Evolutionary conservation across 2,888 invertebrate genomes (phyloP).

Genomic region (Anthrax anthrax): DNA sequence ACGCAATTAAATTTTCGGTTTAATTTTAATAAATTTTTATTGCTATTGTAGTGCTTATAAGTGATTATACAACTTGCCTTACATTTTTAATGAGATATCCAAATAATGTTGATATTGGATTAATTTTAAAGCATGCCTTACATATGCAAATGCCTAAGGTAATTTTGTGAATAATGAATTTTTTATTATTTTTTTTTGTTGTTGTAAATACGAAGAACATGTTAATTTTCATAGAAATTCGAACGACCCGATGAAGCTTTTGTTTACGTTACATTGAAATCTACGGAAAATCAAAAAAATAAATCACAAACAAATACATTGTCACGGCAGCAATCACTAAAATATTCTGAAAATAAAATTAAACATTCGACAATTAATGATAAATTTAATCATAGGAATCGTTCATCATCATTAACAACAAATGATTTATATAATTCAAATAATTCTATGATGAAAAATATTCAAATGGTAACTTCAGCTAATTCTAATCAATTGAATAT

Average conservation of each 20-base stretch:
- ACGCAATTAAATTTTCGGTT: neutral
- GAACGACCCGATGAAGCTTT: constrained; percentile 29
- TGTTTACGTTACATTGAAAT: constrained; percentile 18
- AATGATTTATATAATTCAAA: neutral
- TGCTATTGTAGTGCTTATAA: constrained; percentile 38
- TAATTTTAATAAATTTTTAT: neutral
- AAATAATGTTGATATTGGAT: constrained; percentile 43
- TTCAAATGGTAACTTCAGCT: constrained; percentile 24
- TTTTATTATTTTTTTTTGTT: neutral
- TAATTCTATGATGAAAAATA: constrained; percentile 16
- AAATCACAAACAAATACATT: constrained; percentile 4
- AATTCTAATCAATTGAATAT: constrained; percentile 23
- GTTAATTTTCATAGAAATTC: constrained; percentile 22
- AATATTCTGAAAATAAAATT: neutral
- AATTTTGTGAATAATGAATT: constrained; percentile 5
- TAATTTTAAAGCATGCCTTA: constrained; percentile 47
- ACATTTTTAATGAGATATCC: constrained; percentile 55
- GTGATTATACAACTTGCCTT: constrained; percentile 50
- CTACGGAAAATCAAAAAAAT: constrained; percentile 4
- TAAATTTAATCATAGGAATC: neutral
- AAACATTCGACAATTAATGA: neutral
- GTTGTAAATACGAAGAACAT: no score
- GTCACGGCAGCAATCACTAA: constrained; percentile 8
- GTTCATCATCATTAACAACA: constrained; percentile 8
- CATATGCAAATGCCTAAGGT: constrained; percentile 36